Evolutionary conservation across 2,888 invertebrate genomes (phyloP).

Genomic region (Lasioglossum oenotherae): DNA sequence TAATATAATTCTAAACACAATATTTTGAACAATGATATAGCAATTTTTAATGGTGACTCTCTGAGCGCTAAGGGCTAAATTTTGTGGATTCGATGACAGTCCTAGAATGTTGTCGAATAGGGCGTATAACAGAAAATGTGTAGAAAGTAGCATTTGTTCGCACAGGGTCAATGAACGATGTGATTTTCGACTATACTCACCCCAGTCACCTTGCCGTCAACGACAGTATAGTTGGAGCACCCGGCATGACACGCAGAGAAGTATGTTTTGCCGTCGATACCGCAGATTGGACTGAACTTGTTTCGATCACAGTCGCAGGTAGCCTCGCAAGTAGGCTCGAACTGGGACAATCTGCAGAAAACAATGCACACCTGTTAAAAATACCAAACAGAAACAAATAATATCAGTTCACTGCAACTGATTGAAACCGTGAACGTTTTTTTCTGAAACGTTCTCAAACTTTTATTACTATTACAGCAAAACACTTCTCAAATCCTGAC

Average conservation of each 20-base stretch:
- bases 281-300: slow-evolving; percentile 94
- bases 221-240: slow-evolving; percentile 88
- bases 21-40: too few species aligned
- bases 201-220: slow-evolving; percentile 86
- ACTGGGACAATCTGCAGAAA: slow-evolving; percentile 77
- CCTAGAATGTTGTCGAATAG: too few species aligned
- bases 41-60: too few species aligned
- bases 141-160: not conserved
- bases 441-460: not conserved
- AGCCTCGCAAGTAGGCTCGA: slow-evolving; percentile 88
- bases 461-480: not conserved
- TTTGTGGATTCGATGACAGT: too few species aligned
- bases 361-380: not conserved
- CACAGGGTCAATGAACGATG: not conserved
- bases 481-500: too few species aligned
- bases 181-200: slow-evolving; percentile 70
- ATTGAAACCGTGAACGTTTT: too few species aligned
- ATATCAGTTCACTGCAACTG: not conserved
- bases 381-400: not conserved
- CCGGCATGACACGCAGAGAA: slow-evolving; percentile 96
- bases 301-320: slow-evolving; percentile 91
- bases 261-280: slow-evolving; percentile 92
- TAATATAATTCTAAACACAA: too few species aligned
- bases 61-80: too few species aligned
- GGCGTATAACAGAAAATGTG: too few species aligned